Conservation (phyloP, 2,888 invertebrate species). For the Thumatha senex region DNA sequence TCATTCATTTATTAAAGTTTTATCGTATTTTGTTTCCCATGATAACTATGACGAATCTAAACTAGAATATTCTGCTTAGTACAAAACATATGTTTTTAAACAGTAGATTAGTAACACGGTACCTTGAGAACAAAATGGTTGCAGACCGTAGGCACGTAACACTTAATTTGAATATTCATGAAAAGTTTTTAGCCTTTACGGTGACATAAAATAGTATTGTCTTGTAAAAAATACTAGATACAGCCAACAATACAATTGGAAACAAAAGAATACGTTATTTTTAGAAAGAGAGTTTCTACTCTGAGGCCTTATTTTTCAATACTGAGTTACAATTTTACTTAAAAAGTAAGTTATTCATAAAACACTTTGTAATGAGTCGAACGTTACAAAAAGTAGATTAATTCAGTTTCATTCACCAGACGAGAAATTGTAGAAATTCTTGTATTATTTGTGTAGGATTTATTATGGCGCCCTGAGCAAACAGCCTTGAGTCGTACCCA, state of each 20-base stretch:
- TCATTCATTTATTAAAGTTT: neutral
- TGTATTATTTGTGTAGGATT: too few relatives aligned
- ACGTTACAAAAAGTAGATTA: too few relatives aligned
- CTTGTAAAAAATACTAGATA: constrained; percentile 67
- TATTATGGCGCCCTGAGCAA: too few relatives aligned
- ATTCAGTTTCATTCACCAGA: too few relatives aligned
- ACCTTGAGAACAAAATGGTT: constrained; percentile 5
- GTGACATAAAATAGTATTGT: constrained; percentile 75
- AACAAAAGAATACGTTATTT: constrained; percentile 72
- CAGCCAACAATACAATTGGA: constrained; percentile 59
- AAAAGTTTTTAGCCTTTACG: constrained; percentile 71
- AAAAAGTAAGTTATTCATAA: constrained; percentile 4
- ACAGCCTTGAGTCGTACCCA: too few relatives aligned
- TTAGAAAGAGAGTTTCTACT: constrained; percentile 36
- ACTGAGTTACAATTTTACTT: constrained; percentile 20
- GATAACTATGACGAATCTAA: neutral
- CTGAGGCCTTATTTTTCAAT: constrained; percentile 9
- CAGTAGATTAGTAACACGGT: neutral
- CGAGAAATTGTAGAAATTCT: too few relatives aligned
- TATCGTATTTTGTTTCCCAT: neutral
- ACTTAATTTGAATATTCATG: constrained; percentile 63
- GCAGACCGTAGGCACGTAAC: constrained; percentile 18
- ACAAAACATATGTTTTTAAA: constrained; percentile 1
- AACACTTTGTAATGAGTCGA: too few relatives aligned
- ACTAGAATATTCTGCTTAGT: neutral